These are phyloP conservation scores for Brachynemurus nebulosus DNA, from an alignment of 2,888 invertebrate species.

Conservation along the genomic window DNA sequence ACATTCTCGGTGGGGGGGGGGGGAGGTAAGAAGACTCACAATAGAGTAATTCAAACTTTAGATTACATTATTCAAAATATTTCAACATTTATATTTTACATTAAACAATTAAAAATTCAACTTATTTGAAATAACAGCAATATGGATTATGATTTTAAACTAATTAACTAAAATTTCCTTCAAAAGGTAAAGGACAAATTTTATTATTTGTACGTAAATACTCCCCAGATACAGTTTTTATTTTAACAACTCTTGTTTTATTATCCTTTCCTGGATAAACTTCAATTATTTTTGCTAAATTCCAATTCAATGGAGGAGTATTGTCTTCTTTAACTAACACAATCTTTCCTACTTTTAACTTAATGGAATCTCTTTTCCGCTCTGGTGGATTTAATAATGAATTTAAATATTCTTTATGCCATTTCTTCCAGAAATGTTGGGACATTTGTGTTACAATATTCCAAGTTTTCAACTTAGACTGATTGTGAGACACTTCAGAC, in stretches of 20 bases:
- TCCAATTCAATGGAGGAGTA: background rate
- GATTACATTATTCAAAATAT: no score
- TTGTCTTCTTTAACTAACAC: background rate
- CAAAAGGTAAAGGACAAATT: background rate
- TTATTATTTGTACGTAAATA: background rate
- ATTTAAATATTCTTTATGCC: constrained; percentile 6
- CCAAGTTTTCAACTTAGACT: background rate
- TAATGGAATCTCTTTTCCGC: background rate
- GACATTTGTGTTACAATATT: constrained; percentile 19
- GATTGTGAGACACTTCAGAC: background rate
- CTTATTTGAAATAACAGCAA: no score
- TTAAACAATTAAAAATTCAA: no score
- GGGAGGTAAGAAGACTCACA: no score
- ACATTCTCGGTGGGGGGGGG: no score
- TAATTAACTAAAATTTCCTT: no score
- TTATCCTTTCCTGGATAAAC: background rate
- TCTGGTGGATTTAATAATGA: background rate
- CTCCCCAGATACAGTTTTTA: background rate
- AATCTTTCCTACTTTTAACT: background rate
- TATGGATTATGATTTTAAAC: no score
- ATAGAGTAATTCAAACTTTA: no score
- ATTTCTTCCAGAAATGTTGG: constrained; percentile 23
- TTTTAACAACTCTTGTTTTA: background rate
- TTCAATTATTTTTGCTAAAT: background rate
- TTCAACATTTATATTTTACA: no score